Conservation (phyloP, 2,797 vertebrate genomes). For the Gadopsis bispinosus region DNA sequence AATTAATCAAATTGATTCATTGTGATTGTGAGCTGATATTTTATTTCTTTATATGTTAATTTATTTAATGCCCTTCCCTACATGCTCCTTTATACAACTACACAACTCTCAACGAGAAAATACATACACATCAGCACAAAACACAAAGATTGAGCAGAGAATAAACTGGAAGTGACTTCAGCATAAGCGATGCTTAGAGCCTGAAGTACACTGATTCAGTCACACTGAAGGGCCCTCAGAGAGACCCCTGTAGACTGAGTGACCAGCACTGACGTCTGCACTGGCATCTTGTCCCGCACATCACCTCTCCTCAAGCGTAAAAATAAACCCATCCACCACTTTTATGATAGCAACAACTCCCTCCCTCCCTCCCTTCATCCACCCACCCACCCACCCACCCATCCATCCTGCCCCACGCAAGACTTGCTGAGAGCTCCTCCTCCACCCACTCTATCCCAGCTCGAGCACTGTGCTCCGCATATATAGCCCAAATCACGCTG, state of each 20-base stretch:
- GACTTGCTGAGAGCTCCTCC: slow-evolving; percentile 63
- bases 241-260: slow-evolving; percentile 31
- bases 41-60: too few species aligned
- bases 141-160: background rate
- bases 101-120: too few species aligned
- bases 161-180: slow-evolving; percentile 15
- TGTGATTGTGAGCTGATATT: too few species aligned
- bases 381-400: too few species aligned
- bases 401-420: slow-evolving; percentile 48
- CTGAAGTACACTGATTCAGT: slow-evolving; percentile 25
- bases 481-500: slow-evolving; percentile 60
- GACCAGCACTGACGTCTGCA: slow-evolving; percentile 52
- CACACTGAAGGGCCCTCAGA: slow-evolving; percentile 29
- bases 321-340: slow-evolving; percentile 67
- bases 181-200: background rate
- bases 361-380: slow-evolving; percentile 39
- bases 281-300: slow-evolving; percentile 33
- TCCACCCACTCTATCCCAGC: slow-evolving; percentile 66
- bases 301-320: slow-evolving; percentile 55
- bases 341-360: slow-evolving; percentile 52
- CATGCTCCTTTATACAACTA: too few species aligned
- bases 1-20: too few species aligned
- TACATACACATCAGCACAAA: too few species aligned
- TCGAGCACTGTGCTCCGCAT: slow-evolving; percentile 41
- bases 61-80: too few species aligned